Evolutionary conservation across 1,140 invertebrate species (phyloP).

Genomic region (Heliconius eleuchia): DNA sequence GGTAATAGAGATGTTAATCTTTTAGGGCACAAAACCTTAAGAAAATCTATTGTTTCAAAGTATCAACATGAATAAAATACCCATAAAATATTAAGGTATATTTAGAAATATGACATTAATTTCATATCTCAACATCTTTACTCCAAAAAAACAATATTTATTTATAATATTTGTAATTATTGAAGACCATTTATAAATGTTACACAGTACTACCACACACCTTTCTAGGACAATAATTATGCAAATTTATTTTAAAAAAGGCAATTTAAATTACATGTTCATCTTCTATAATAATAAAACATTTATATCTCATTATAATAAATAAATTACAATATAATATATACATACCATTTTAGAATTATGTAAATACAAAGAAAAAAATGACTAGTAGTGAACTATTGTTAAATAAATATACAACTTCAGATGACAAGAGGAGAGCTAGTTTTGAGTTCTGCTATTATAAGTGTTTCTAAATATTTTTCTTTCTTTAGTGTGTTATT

Average conservation of each 20-base stretch:
- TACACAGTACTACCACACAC: neutral
- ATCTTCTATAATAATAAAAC: slow-evolving; percentile 25
- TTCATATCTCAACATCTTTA: neutral
- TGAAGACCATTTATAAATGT: neutral
- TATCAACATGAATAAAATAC: too few relatives aligned
- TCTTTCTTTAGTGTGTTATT: too few relatives aligned
- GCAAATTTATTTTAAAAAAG: neutral
- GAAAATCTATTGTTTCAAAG: neutral
- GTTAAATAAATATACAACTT: neutral
- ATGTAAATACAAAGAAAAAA: neutral
- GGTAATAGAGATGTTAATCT: neutral
- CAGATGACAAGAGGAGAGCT: neutral
- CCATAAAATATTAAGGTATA: neutral
- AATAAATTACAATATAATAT: slow-evolving; percentile 19
- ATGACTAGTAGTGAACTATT: slow-evolving; percentile 3
- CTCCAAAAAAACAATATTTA: neutral
- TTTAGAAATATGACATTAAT: neutral
- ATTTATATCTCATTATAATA: slow-evolving; percentile 10
- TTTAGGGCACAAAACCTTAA: neutral
- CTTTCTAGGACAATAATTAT: neutral
- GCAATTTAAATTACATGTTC: neutral
- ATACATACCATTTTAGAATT: neutral
- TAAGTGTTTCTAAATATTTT: too few relatives aligned
- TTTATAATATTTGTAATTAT: neutral
- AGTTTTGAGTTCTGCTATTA: too few relatives aligned